Base-by-base conservation (phyloP, 2,888 invertebrate genomes). In the Drosophila multiciliata region DNA sequence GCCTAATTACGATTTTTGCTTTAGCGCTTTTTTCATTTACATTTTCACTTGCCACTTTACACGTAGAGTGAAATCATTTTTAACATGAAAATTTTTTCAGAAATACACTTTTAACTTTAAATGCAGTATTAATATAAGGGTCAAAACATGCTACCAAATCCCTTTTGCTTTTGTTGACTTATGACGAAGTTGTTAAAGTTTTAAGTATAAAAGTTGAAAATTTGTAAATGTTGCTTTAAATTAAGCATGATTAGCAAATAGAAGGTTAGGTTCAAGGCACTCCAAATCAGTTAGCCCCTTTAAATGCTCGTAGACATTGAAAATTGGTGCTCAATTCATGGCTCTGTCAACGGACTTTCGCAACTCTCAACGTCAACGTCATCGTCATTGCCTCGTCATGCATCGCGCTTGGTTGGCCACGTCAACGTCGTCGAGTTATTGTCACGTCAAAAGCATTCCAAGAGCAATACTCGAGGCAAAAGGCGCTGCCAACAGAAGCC, bases 381-480 rank as follows among this genome's bases (percentile, higher is more conserved):
- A 49, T 35, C 40, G 59, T 42, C 38, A 73, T 61, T 50, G 74
- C 68, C 76, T 53, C 73, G 77, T 78, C 75, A 79, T 49, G 66
- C 52, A 75, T 69, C 66, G 70, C 54, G 73, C 76, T 35, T 61
- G 52, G 74, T 53, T 63, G 67, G 73, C 60, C 74, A 77, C 70
- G 74, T 76, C 71, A 68, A 71, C 42, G 61, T 33, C 42, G 65
- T 48, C 64, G 35, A 67, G 75, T 64, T 80, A 82, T 80, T 80
- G 82, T 82, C 82, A 74, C 82, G 78, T 73, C 73, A 80, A 78
- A 65, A 58, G 66, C 75, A 70, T 67, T 60, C 64, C 68, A 68
- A 66, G 63, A 29, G 7, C 26, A 15, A 58, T 32, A 61, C 17
- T 52, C 29, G 20, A 54, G 48, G 38, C 42, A 50, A 12, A 55